Base-by-base conservation (phyloP, 2,797 vertebrate species). In the Xenentodon cancila region DNA sequence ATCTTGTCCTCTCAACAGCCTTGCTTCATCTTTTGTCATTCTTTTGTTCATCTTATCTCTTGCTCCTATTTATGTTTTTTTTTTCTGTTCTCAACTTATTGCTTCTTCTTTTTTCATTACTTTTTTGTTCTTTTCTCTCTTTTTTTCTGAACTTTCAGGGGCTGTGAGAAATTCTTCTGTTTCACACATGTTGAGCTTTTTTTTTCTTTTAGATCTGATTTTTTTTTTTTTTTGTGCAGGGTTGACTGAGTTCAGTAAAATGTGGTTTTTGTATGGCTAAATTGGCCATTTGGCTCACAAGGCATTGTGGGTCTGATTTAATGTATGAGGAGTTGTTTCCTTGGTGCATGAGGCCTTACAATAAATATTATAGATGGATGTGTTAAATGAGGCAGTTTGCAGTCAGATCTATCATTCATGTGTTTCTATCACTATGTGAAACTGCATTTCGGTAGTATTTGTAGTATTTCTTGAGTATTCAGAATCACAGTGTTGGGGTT, bases 381-480 rank as follows among this genome's bases (percentile, higher is more conserved):
- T 34, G n/a, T 22, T 20, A 54, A 12, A 34, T 43, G 12, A 49
- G 25, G 45, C 9, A 43, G 15, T 68, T 60, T 68, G 51, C 32
- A 48, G 57, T 53, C 50, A 47, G 55, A 37, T 18, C 9, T 21
- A 5, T 42, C 57, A 47, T 54, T 20, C 18, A 30, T 47, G 44
- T 68, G 0, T 12, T 25, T 19, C 53, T 43, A 54, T 68, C 43
- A 59, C 21, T 27, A n/a, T 40, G n/a, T 20, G n/a, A 25, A 13
- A 7, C 45, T 42, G 50, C 3, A 46, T 18, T 16, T 17, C 5
- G 32, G 19, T 0, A 7, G 19, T 47, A 67, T 46, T 45, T 37
- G 43, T n/a, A n/a, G n/a, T n/a, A n/a, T n/a, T n/a, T n/a, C n/a
- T n/a, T n/a, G n/a, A n/a, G n/a, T n/a, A n/a, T n/a, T 9, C 21